Evolutionary conservation across 2,113 vertebrate species (phyloP).

Genomic region (Hemiscyllium ocellatum): DNA sequence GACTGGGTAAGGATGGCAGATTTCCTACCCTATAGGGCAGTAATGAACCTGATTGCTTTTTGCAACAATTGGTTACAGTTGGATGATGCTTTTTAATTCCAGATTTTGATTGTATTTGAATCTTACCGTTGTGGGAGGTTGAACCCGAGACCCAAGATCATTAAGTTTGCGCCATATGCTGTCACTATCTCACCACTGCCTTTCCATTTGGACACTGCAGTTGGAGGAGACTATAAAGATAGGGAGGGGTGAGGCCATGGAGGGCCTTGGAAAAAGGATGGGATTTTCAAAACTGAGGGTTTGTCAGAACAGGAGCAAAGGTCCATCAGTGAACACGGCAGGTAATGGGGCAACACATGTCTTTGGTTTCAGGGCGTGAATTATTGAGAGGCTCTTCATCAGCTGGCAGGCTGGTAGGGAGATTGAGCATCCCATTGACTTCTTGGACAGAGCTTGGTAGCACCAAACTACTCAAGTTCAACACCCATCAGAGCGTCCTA

Average conservation of each 20-base stretch:
- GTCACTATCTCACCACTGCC: too few species aligned
- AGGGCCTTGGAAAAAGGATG: background rate
- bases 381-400: background rate
- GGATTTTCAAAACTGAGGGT: too few species aligned
- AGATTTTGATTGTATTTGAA: too few species aligned
- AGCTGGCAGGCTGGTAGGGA: background rate
- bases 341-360: background rate
- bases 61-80: too few species aligned
- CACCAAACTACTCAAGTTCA: background rate
- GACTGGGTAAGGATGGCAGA: too few species aligned
- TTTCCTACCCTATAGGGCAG: too few species aligned
- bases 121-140: too few species aligned
- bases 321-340: background rate
- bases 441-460: background rate
- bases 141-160: too few species aligned
- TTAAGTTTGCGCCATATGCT: too few species aligned
- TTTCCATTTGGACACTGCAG: too few species aligned
- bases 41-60: too few species aligned
- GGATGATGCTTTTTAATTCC: too few species aligned
- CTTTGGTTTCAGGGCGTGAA: background rate
- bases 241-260: background rate
- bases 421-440: background rate
- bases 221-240: background rate
- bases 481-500: background rate
- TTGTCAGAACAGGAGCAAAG: background rate